Evolutionary conservation across 2,888 invertebrate species (phyloP).

Genomic region (Mycalesis mineus): DNA sequence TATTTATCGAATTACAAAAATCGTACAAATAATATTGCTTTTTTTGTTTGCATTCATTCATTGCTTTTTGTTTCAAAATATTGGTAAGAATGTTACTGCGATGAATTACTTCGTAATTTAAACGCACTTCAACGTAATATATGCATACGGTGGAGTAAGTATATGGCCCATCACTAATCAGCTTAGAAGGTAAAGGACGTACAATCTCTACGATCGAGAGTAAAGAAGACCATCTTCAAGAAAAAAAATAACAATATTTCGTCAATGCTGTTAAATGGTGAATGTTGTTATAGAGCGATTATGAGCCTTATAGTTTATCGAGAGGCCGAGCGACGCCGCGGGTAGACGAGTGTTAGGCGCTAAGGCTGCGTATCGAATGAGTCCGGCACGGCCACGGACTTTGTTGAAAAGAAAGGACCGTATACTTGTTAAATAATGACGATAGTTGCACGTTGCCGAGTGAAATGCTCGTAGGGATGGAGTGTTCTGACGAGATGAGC

Average conservation of each 20-base stretch:
- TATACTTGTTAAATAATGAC: conserved; percentile 73
- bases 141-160: conserved; percentile 7
- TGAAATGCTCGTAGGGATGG: conserved; percentile 76
- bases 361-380: conserved; percentile 68
- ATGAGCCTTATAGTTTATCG: conserved; percentile 38
- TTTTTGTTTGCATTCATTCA: no score
- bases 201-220: conserved; percentile 24
- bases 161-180: conserved; percentile 16
- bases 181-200: conserved; percentile 29
- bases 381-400: conserved; percentile 47
- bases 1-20: no score
- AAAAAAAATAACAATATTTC: conserved; percentile 27
- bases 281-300: conserved; percentile 33
- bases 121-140: background rate
- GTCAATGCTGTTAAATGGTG: conserved; percentile 27
- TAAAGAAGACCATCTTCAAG: conserved; percentile 22
- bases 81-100: no score
- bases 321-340: conserved; percentile 30
- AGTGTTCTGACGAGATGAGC: conserved; percentile 75
- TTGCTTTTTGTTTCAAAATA: no score
- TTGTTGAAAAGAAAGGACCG: conserved; percentile 75
- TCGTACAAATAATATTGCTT: no score
- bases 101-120: background rate
- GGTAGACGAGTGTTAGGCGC: conserved; percentile 50
- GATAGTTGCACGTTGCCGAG: conserved; percentile 70